Base-by-base conservation (phyloP, 1,140 invertebrate species). In the Holotrichia oblita region DNA sequence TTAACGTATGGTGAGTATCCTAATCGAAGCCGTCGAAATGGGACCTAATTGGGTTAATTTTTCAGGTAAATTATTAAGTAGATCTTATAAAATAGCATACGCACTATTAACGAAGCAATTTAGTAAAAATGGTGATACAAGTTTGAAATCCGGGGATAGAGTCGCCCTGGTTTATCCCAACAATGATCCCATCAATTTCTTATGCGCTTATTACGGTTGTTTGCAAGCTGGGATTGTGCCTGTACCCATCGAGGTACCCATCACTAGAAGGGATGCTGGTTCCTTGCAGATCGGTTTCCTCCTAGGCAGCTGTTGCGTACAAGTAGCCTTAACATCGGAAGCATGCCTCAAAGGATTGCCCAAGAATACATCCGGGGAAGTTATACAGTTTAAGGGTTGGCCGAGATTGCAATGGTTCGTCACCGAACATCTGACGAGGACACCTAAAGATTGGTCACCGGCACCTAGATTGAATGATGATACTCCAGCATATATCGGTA, bases 141-240 rank as follows among this genome's bases (percentile, higher is more conserved):
- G 91, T 80, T 91, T 99, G 6, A 98, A 98, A 87, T 93, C 94
- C 4, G 97, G 97, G 27, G 98, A 99, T 88, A 89, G 97, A 77
- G 96, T 99, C 24, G 99, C 98, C 4, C 89, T 99, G 61, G 97
- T 99, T 48, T 99, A 98, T 89, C 98, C 98, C 0, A 99, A 99
- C 89, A 99, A 97, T 87, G 98, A 99, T 87, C 98, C 99, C 0
- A 95, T 99, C 82, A 97, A 97, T 85, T 99, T 99, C 87, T 93
- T 99, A 85, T 98, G 97, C 85, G 97, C 98, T 40, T 99, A 99
- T 89, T 99, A 99, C 87, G 99, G 98, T 12, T 99, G 98, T 88
- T 91, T 99, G 69, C 95, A 98, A 87, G 97, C 98, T 40, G 98
- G 98, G 3, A 94, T 99, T 22, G 97, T 99, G 61, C 98, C 99